phyloP scores from a whole-genome alignment of 2,888 invertebrate species.

The Dendrolimus houi region DNA sequence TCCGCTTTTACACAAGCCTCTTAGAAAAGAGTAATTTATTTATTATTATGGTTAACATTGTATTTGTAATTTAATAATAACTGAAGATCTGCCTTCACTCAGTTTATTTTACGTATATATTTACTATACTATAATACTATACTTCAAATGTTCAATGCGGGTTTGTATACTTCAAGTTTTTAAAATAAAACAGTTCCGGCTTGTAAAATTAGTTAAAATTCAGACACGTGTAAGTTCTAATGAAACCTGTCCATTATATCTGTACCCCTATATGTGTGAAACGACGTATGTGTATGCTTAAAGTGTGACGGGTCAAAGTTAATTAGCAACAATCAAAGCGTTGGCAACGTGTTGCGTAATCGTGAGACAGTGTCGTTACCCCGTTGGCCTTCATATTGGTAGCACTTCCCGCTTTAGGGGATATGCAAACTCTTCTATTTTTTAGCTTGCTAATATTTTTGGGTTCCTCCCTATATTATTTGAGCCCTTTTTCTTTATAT shows the following conservation, averaged over 20 bases:
- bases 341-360: conserved; percentile 48
- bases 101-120: too few relatives aligned
- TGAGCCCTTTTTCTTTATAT: too few relatives aligned
- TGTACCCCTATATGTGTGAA: conserved; percentile 13
- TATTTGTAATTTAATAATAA: too few relatives aligned
- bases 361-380: conserved; percentile 54
- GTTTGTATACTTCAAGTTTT: not conserved
- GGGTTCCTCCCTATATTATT: too few relatives aligned
- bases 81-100: too few relatives aligned
- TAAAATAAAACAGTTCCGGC: not conserved
- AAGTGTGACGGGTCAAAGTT: conserved; percentile 29
- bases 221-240: not conserved
- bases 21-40: too few relatives aligned
- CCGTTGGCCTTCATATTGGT: conserved; percentile 50
- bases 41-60: too few relatives aligned
- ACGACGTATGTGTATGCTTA: conserved; percentile 16
- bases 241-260: conserved; percentile 14
- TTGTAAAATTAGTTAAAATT: not conserved
- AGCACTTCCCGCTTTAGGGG: conserved; percentile 42
- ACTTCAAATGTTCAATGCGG: too few relatives aligned
- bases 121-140: too few relatives aligned
- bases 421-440: conserved; percentile 20
- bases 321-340: conserved; percentile 30
- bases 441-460: not conserved
- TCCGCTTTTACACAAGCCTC: too few relatives aligned